These are phyloP conservation scores for Pollenia angustigena DNA, from an alignment of 2,888 invertebrate genomes.

Conservation along the genomic window DNA sequence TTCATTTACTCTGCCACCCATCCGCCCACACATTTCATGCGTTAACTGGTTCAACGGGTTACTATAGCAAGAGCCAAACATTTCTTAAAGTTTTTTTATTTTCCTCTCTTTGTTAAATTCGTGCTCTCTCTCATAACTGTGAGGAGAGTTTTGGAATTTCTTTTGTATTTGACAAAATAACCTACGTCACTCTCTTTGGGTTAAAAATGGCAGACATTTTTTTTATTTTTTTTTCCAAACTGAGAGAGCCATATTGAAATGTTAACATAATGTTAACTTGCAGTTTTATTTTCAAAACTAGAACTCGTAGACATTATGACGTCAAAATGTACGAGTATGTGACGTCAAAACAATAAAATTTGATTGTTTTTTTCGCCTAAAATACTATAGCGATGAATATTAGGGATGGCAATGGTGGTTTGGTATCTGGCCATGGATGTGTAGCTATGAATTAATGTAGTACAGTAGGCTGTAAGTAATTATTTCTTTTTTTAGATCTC, in stretches of 20 bases:
- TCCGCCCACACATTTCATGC: background rate
- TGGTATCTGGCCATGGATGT: background rate
- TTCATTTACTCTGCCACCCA: background rate
- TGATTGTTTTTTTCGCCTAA: background rate
- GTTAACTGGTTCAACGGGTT: conserved; percentile 48
- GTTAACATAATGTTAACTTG: background rate
- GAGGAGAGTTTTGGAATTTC: conserved; percentile 12
- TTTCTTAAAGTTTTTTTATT: background rate
- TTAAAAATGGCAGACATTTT: background rate
- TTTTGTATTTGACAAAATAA: background rate
- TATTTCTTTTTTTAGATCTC: conserved; percentile 21
- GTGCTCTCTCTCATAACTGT: background rate
- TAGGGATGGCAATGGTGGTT: background rate
- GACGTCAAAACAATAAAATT: conserved; percentile 62
- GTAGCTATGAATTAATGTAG: background rate
- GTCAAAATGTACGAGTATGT: conserved; percentile 58
- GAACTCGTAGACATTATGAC: conserved; percentile 68
- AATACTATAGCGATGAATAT: background rate
- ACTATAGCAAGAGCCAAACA: conserved; percentile 46
- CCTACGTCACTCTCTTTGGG: conserved; percentile 31
- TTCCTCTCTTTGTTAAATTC: conserved; percentile 6
- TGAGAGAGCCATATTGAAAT: background rate
- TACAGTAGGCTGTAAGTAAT: conserved; percentile 26
- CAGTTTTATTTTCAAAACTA: conserved; percentile 30
- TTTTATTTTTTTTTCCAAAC: background rate